Evolutionary conservation across 2,888 invertebrate genomes (phyloP).

Genomic region (Temnothorax rugatulus): DNA sequence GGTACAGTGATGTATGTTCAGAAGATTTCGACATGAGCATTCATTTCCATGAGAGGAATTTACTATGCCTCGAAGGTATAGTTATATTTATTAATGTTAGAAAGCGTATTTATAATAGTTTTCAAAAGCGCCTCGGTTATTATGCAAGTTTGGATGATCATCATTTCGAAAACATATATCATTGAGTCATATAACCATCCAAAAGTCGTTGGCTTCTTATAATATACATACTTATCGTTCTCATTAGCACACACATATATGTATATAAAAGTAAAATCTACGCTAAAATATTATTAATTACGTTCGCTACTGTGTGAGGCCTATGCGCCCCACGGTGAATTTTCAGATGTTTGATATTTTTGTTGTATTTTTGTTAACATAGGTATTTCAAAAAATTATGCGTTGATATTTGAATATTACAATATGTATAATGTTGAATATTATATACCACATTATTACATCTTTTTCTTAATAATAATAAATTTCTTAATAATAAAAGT

Average conservation of each 20-base stretch:
- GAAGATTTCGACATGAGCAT: constrained; percentile 1
- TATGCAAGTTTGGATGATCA: constrained; percentile 9
- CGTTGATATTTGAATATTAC: too few species aligned
- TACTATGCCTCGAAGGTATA: constrained; percentile 4
- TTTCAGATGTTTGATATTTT: too few species aligned
- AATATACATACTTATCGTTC: not conserved
- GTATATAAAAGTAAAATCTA: too few species aligned
- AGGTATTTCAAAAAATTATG: too few species aligned
- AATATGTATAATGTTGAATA: too few species aligned
- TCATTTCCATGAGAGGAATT: constrained; percentile 23
- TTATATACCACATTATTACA: too few species aligned
- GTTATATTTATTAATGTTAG: constrained; percentile 22
- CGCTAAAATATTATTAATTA: too few species aligned
- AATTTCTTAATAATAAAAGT: not conserved
- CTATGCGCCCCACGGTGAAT: too few species aligned
- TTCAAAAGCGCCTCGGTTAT: not conserved
- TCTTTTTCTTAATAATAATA: too few species aligned
- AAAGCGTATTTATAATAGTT: constrained; percentile 12
- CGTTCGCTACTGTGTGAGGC: too few species aligned
- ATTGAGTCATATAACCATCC: not conserved
- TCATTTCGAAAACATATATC: constrained; percentile 18
- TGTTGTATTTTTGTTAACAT: too few species aligned
- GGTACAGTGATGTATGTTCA: not conserved
- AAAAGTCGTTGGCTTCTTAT: not conserved
- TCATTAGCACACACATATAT: not conserved